phyloP scores from a whole-genome alignment of 2,888 invertebrate genomes.

The Drosophila demipolita region DNA sequence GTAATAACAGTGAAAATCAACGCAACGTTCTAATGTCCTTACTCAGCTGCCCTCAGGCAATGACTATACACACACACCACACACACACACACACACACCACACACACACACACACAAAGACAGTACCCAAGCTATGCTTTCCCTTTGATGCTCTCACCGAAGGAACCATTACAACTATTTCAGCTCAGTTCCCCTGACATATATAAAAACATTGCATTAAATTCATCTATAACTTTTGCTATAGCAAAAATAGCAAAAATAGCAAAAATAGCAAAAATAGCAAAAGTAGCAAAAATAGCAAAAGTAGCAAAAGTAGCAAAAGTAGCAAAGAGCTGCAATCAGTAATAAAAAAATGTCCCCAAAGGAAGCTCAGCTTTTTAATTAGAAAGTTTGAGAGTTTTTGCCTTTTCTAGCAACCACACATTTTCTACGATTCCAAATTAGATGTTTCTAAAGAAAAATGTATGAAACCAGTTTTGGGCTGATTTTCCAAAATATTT shows the following conservation, averaged over 20 bases:
- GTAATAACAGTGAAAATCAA: conserved; percentile 77
- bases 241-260: too few relatives aligned
- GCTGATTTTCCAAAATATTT: too few relatives aligned
- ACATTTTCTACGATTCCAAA: background rate
- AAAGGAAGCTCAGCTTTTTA: background rate
- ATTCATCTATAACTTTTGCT: too few relatives aligned
- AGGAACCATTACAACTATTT: background rate
- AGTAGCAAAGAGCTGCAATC: background rate
- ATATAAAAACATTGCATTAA: too few relatives aligned
- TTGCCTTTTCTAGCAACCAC: background rate
- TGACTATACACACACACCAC: conserved; percentile 32
- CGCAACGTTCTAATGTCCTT: conserved; percentile 56
- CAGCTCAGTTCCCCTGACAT: background rate
- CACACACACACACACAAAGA: background rate
- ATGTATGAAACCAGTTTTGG: too few relatives aligned
- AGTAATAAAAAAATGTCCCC: background rate
- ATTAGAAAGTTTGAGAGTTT: background rate
- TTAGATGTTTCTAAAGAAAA: background rate
- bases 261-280: too few relatives aligned
- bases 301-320: too few relatives aligned
- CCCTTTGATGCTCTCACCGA: conserved; percentile 1
- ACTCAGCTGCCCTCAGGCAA: conserved; percentile 63
- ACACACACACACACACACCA: conserved; percentile 5
- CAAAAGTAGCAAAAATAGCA: too few relatives aligned
- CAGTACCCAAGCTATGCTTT: background rate